Evolutionary conservation across 2,797 vertebrate species (phyloP).

Genomic region (Pipistrellus pygmaeus): DNA sequence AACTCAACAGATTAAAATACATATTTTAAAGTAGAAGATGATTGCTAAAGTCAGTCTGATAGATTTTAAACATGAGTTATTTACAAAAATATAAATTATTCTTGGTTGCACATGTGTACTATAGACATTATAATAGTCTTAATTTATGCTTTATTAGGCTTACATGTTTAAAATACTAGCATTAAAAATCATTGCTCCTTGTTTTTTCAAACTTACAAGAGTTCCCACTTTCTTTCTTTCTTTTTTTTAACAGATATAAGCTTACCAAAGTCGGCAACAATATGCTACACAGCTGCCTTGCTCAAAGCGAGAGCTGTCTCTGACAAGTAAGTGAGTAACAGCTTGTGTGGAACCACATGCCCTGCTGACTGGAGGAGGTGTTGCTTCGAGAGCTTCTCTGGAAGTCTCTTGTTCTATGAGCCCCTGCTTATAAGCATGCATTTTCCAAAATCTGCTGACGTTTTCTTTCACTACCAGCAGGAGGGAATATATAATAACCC

Average conservation of each 20-base stretch:
- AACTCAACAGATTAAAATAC: constrained; percentile 34
- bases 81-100: constrained; percentile 52
- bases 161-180: constrained; percentile 35
- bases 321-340: constrained; percentile 95
- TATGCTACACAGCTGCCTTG: constrained; percentile 99
- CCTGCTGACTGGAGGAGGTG: constrained; percentile 7
- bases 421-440: constrained; percentile 77
- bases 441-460: constrained; percentile 75
- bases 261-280: constrained; percentile 99
- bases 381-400: constrained; percentile 75
- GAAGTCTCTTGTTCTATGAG: constrained; percentile 68
- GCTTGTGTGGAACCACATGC: constrained; percentile 67
- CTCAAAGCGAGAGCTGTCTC: constrained; percentile 99
- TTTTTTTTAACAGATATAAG: constrained; percentile 95
- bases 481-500: constrained; percentile 37
- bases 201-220: constrained; percentile 54
- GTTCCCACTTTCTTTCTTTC: constrained; percentile 82
- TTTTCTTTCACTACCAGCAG: constrained; percentile 72
- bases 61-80: constrained; percentile 55
- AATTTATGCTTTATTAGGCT: constrained; percentile 38
- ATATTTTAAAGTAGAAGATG: constrained; percentile 58
- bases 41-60: constrained; percentile 33
- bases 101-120: constrained; percentile 16
- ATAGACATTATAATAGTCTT: constrained; percentile 43
- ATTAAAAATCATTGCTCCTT: constrained; percentile 60